Evolutionary conservation across 2,888 invertebrate genomes (phyloP), one percentile per base, ranked within the genome.

Genomic region (Nebria salina): DNA sequence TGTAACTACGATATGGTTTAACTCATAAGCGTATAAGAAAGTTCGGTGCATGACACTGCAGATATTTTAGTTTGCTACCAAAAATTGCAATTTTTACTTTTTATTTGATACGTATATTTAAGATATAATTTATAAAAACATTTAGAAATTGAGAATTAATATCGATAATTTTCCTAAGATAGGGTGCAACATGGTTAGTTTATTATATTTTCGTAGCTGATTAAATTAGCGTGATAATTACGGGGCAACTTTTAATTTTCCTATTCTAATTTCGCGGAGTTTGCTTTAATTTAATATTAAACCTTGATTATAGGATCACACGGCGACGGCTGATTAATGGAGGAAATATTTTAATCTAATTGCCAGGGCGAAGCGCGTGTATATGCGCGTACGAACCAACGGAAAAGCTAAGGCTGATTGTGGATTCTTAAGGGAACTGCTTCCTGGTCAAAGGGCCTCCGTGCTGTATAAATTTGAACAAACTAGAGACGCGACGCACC

Each of bases 281-380:
- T 75, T 80, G 80, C 80, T 80, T 80, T 80, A 80, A 80, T 80
- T 80, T 80, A 80, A 80, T 80, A 80, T 80, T 75, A 80, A 72
- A 70, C 79, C 80, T 80, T 80, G 80, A 80, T 80, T 80, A 80
- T 80, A 80, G 80, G 80, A 80, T 80, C 80, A 80, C 80, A 80
- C 70, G 82, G 75, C 68, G 72, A 77, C 68, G 77, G 75, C 72
- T 82, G 83, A 83, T 83, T 83, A 83, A 83, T 83, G 83, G 82
- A 81, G 82, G 81, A 82, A 82, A 83, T 83, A 83, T 83, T 83
- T 83, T 83, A 83, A 83, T 82, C 83, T 83, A 83, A 83, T 83
- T 83, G 82, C 74, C 54, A 11, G 54, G 54, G 7, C 54, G 54
- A 54, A 54, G 54, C 54, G 54, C 54, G 54, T 54, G 54, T 54